These are phyloP conservation scores for Drosophila cyrtoloma DNA, from an alignment of 2,888 invertebrate species.

Conservation along the genomic window DNA sequence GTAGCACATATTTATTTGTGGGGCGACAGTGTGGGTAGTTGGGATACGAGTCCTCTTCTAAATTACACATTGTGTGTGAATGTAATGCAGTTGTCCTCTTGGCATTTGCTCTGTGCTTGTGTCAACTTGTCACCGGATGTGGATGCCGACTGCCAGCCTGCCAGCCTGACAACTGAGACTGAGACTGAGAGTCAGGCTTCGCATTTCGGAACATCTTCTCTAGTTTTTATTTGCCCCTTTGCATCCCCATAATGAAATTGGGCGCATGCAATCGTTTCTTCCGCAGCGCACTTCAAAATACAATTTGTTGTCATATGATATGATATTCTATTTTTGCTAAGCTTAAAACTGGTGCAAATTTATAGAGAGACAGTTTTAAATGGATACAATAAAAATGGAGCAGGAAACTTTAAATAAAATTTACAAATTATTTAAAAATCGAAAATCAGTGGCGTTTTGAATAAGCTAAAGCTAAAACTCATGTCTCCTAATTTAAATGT, in stretches of 20 bases:
- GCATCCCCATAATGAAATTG: constrained; percentile 64
- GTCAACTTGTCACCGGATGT: constrained; percentile 53
- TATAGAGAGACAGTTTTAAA: not conserved
- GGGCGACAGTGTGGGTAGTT: not conserved
- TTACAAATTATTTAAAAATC: too few relatives aligned
- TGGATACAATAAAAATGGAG: not conserved
- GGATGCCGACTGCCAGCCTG: constrained; percentile 28
- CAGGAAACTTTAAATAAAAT: not conserved
- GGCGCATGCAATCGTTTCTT: constrained; percentile 58
- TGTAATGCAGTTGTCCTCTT: constrained; percentile 64
- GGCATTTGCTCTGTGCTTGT: constrained; percentile 40
- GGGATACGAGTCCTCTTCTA: constrained; percentile 38
- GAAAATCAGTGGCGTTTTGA: not conserved
- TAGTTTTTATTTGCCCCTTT: constrained; percentile 32
- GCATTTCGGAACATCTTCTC: constrained; percentile 22
- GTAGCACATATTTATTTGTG: constrained; percentile 56
- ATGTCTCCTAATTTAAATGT: not conserved
- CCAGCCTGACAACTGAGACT: constrained; percentile 1
- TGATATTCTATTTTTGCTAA: not conserved
- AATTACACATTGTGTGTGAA: constrained; percentile 74
- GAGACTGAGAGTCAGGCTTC: not conserved
- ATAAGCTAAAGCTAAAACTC: not conserved
- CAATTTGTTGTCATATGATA: constrained; percentile 30
- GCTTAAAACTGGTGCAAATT: not conserved
- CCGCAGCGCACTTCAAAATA: constrained; percentile 30